phyloP scores from a whole-genome alignment of 2,797 vertebrate genomes.

The Pachyuromys duprasi region DNA sequence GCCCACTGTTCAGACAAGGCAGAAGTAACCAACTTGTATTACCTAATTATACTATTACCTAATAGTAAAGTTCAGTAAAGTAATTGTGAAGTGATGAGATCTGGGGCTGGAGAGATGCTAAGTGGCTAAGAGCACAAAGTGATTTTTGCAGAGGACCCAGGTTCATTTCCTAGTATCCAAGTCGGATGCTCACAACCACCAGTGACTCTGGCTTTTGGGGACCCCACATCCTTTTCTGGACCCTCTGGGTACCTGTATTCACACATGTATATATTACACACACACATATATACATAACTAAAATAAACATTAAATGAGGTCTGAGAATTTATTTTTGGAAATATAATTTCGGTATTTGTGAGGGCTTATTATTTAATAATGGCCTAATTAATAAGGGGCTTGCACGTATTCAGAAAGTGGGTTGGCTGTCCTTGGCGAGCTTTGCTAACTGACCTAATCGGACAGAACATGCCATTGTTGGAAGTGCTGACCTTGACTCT shows the following conservation, averaged over 20 bases:
- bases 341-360: background rate
- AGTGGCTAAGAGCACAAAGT: background rate
- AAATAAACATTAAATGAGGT: background rate
- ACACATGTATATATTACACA: background rate
- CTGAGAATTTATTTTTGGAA: conserved; percentile 3
- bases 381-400: background rate
- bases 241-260: too few species aligned
- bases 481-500: background rate
- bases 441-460: background rate
- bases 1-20: background rate
- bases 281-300: background rate
- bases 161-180: background rate
- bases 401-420: background rate
- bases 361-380: background rate
- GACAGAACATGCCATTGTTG: fast-evolving
- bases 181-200: background rate
- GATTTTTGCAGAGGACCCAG: background rate
- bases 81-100: background rate
- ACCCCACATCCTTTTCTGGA: background rate
- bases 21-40: background rate
- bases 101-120: background rate
- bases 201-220: background rate
- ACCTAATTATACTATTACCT: background rate
- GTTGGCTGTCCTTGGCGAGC: background rate
- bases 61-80: background rate